phyloP scores from a whole-genome alignment of 2,797 vertebrate genomes.

The Propithecus deckenii region DNA sequence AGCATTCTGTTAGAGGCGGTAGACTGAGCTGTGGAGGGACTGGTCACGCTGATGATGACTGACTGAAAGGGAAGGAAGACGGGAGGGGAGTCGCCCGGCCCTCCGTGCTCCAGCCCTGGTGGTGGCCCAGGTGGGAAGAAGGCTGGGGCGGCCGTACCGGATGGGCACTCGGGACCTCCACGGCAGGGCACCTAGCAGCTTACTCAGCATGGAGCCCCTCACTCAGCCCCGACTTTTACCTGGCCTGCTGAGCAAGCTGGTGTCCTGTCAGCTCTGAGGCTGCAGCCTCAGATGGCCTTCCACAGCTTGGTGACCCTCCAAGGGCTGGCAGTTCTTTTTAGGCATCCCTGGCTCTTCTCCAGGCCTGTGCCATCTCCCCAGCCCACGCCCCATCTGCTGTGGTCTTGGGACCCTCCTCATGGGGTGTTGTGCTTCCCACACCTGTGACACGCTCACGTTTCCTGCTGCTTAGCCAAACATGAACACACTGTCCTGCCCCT shows the following conservation, averaged over 20 bases:
- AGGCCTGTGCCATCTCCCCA: background rate
- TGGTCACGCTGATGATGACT: too few relatives aligned
- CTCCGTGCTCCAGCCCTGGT: background rate
- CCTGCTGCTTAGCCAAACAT: background rate
- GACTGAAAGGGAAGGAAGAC: background rate
- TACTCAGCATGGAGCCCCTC: background rate
- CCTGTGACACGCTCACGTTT: background rate
- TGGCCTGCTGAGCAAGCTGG: background rate
- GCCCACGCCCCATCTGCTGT: background rate
- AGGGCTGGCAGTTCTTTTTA: too few relatives aligned
- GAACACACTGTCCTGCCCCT: too few relatives aligned
- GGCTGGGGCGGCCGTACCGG: background rate
- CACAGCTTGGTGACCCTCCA: too few relatives aligned
- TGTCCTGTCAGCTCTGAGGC: background rate
- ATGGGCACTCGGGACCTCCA: too few relatives aligned
- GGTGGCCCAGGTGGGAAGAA: background rate
- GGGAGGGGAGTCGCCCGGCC: background rate
- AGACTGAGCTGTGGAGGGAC: background rate
- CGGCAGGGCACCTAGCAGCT: background rate
- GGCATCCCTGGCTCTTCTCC: background rate
- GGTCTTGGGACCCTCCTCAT: background rate
- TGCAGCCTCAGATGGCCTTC: background rate
- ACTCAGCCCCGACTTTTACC: background rate
- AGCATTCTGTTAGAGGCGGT: background rate
- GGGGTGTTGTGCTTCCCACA: background rate